Conservation (phyloP, 2,888 invertebrate genomes). For the Bombyx huttoni region DNA sequence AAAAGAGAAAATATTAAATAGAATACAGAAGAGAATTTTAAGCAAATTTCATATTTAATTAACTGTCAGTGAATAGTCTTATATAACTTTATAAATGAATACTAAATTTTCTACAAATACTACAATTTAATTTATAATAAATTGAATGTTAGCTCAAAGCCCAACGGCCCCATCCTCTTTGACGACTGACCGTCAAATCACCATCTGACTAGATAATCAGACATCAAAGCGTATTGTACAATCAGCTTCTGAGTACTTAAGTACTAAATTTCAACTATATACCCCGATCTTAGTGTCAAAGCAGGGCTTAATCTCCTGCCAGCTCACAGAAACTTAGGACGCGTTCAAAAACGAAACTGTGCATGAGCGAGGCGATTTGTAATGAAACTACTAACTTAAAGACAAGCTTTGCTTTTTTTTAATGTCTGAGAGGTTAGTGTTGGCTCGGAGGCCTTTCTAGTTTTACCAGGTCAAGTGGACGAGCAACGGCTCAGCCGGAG, state of each 20-base stretch:
- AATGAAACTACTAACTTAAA: too few species aligned
- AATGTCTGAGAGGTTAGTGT: too few species aligned
- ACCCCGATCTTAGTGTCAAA: constrained; percentile 10
- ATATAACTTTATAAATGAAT: too few species aligned
- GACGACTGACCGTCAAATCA: neutral
- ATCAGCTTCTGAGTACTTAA: constrained; percentile 5
- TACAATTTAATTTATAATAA: neutral
- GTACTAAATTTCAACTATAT: constrained; percentile 10
- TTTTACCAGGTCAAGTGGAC: too few species aligned
- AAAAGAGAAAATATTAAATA: too few species aligned
- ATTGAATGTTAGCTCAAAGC: neutral
- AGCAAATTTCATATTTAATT: too few species aligned
- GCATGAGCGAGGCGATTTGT: neutral
- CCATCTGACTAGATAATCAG: constrained; percentile 1
- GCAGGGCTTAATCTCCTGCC: constrained; percentile 8
- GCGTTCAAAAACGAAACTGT: neutral
- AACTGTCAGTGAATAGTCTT: too few species aligned
- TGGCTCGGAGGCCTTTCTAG: too few species aligned
- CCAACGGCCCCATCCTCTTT: neutral
- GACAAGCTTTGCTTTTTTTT: too few species aligned
- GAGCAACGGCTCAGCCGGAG: too few species aligned
- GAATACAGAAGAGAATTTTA: too few species aligned
- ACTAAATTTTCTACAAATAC: too few species aligned
- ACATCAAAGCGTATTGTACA: constrained; percentile 6
- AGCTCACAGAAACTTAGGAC: constrained; percentile 4